Evolutionary conservation across 1,140 invertebrate species (phyloP), one percentile per base, ranked within the genome.

Genomic region (Drosophila arawakana): DNA sequence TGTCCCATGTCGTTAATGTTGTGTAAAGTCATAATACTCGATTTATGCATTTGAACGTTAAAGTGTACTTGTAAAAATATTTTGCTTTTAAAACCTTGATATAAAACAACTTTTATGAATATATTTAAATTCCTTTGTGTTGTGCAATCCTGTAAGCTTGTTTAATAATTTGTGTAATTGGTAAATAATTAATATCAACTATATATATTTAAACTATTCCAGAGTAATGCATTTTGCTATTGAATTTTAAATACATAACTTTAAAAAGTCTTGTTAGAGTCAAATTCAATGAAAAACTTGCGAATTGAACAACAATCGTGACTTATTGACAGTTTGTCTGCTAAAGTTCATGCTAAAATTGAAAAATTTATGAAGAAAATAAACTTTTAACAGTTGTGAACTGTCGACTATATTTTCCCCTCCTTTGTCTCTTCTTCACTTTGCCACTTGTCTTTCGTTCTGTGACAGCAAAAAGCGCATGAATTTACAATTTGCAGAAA

Each of bases 1-100:
- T 49, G 58, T 57, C 59, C n/a, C 30, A 41, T 60, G 39, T 63
- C 35, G 55, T 86, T 81, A 81, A 85, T 79, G 72, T 73, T 74
- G 77, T 85, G 50, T 66, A 68, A 73, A 54, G 68, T 71, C 79
- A 78, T 86, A 81, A 86, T 61, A 79, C 52, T 44, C 63, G 37
- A 62, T 81, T 86, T 86, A 85, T 60, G 67, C 70, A 59, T 41
- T 30, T n/a, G 62, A 41, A 9, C 30, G 39, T 15, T 62, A 43
- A 43, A 60, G 25, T 21, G 7, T 49, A 13, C 21, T 13, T 41
- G 58, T 60, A 62, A 73, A 37, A 59, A 39, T 52, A 44, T 43
- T 71, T 66, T 54, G 65, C 68, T 73, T 67, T 60, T 60, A 70
- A 59, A 11, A 39, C 0, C 37, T 25, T 61, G 37, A 85, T 74